A percentile compares a stretch with the other conserved stretches of the same genome.
Evolutionary conservation across 2,888 invertebrate species (phyloP).

Genomic region (Zaprionus obscuricornis): DNA sequence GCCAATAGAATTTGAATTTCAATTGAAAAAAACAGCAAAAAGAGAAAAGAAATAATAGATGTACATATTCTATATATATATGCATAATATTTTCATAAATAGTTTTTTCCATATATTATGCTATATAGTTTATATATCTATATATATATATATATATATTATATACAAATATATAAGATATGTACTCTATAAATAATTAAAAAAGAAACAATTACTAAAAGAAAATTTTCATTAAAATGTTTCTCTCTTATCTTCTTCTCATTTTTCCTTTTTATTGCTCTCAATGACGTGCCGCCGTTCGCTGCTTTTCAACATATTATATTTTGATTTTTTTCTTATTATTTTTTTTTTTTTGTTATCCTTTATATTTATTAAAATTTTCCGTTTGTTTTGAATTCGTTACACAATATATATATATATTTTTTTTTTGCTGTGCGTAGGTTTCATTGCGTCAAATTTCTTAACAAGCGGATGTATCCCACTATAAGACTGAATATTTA

Average conservation of each 20-base stretch:
- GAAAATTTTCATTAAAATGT: slow-evolving; percentile 76
- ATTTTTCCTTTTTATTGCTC: slow-evolving; percentile 66
- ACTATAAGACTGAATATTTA: slow-evolving; percentile 83
- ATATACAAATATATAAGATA: slow-evolving; percentile 47
- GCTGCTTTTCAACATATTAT: slow-evolving; percentile 66
- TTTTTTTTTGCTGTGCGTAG: slow-evolving; percentile 38
- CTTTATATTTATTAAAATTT: slow-evolving; percentile 25
- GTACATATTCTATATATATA: slow-evolving; percentile 40
- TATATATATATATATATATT: slow-evolving; percentile 27
- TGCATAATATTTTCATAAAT: slow-evolving; percentile 57
- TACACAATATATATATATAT: slow-evolving; percentile 29
- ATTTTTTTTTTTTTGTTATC: slow-evolving; percentile 22
- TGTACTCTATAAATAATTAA: slow-evolving; percentile 27
- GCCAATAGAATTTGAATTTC: slow-evolving; percentile 68
- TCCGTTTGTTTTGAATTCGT: slow-evolving; percentile 25
- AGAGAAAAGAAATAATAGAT: slow-evolving; percentile 49
- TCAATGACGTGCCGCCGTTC: slow-evolving; percentile 56
- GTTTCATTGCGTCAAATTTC: slow-evolving; percentile 81
- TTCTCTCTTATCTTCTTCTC: slow-evolving; percentile 75
- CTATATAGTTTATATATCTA: slow-evolving; percentile 7
- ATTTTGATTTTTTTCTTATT: slow-evolving; percentile 34
- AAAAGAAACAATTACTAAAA: slow-evolving; percentile 75
- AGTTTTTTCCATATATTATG: no score
- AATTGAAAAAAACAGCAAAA: slow-evolving; percentile 58
- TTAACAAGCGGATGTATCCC: slow-evolving; percentile 83